Evolutionary conservation across 2,888 invertebrate species (phyloP).

Genomic region (Agrenia bidenticulata): DNA sequence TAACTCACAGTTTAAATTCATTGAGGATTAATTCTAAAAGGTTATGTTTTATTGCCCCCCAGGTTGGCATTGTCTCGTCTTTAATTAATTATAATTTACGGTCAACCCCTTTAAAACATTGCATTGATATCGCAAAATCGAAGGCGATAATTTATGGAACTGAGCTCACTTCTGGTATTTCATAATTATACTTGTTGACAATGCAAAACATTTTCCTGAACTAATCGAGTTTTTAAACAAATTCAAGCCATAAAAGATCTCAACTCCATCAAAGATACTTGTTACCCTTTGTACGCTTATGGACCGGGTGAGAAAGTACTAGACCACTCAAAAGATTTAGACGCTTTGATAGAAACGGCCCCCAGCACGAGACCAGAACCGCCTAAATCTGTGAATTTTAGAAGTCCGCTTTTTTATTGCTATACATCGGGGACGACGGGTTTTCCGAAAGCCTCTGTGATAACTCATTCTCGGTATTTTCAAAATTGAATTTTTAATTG

Average conservation of each 20-base stretch:
- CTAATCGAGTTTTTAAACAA: too few relatives aligned
- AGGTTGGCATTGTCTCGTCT: conserved; percentile 80
- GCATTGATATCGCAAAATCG: conserved; percentile 79
- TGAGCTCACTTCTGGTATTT: conserved; percentile 67
- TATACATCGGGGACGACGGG: conserved; percentile 99
- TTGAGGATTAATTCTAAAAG: background rate
- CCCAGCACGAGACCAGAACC: conserved; percentile 9
- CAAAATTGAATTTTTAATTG: background rate
- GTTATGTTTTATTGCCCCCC: conserved; percentile 59
- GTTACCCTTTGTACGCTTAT: conserved; percentile 2
- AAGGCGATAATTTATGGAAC: conserved; percentile 80
- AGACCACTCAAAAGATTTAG: background rate
- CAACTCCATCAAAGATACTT: too few relatives aligned
- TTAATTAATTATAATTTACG: conserved; percentile 92
- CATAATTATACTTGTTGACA: too few relatives aligned
- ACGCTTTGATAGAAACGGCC: conserved; percentile 14
- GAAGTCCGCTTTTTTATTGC: conserved; percentile 77
- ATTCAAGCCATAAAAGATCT: too few relatives aligned
- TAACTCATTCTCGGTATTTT: conserved; percentile 39
- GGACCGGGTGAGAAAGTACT: conserved; percentile 57
- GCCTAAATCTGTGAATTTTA: background rate
- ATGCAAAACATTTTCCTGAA: too few relatives aligned
- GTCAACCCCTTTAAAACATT: conserved; percentile 79
- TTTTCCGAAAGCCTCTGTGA: conserved; percentile 48
- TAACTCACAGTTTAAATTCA: background rate